Base-by-base conservation (phyloP, 2,888 invertebrate species). In the Melipona beecheii region DNA sequence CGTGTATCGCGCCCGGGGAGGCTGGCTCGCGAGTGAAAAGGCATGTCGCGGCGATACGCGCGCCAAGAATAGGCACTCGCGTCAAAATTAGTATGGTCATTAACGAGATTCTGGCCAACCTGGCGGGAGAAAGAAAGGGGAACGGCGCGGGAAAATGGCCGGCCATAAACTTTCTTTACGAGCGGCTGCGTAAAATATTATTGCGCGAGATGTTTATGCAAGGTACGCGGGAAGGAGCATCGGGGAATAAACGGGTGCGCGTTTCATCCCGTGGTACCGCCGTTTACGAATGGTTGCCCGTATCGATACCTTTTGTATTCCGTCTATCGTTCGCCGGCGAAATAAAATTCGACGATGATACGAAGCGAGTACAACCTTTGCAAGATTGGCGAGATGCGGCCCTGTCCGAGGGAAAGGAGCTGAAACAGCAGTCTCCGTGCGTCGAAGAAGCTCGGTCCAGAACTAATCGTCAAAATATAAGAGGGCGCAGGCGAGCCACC, bases 391-490 rank as follows among this genome's bases (percentile, higher is more conserved):
- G 27, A 6, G 21, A 49, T 52, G 87, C 88, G 89, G 84, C 82
- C 87, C 89, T 87, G 89, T 15, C 4, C 24, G 17, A 78, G 73
- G 79, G 75, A 84, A 83, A 82, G 75, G 75, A 78, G 71, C 70
- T 58, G 81, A 24, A 78, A 60, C 56, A 70, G 82, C 80, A 79
- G 78, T 80, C 70, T 78, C 68, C 65, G 88, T 68, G 69, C 75
- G 76, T 79, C 76, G 83, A 83, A 80, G 85, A 75, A 81, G 80
- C 88, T 85, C 77, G 83, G 87, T 88, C 89, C 91, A 89, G 90
- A 90, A 89, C 92, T 92, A 92, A 92, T 92, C 91, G 91, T 91
- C 91, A 89, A 91, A 91, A 92, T 90, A 90, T 85, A 89, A 86
- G 84, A 74, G 74, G 83, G 69, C 76, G 68, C 49, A 69, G 9